Conservation (phyloP, 2,888 invertebrate genomes). For the Cephus rjabovi region DNA sequence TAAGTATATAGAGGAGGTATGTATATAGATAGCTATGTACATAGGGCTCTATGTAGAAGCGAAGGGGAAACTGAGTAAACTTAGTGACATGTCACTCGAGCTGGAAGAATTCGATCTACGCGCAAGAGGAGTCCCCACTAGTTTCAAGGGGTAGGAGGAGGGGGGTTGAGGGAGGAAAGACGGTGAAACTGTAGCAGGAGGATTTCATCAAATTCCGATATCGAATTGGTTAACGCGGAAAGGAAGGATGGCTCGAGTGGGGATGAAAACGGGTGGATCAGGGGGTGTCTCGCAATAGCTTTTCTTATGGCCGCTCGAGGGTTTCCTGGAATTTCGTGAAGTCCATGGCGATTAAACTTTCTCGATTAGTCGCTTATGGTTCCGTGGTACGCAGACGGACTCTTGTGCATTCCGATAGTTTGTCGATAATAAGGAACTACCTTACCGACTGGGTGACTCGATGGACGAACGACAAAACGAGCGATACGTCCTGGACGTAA, state of each 20-base stretch:
- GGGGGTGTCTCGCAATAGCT: not conserved
- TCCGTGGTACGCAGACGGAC: not conserved
- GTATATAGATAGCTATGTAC: slow-evolving; percentile 8
- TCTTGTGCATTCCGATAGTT: slow-evolving; percentile 24
- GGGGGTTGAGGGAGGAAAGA: slow-evolving; percentile 23
- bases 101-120: slow-evolving; percentile 63
- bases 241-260: slow-evolving; percentile 14
- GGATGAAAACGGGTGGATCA: slow-evolving; percentile 22
- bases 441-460: slow-evolving; percentile 5
- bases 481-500: not conserved
- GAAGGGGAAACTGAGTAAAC: slow-evolving; percentile 49
- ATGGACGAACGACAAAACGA: not conserved
- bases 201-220: slow-evolving; percentile 64
- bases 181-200: slow-evolving; percentile 37
- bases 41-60: not conserved
- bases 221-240: slow-evolving; percentile 50
- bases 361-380: not conserved
- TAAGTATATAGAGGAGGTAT: not conserved
- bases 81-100: slow-evolving; percentile 64
- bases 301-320: slow-evolving; percentile 9
- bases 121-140: slow-evolving; percentile 29
- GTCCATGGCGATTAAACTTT: not conserved
- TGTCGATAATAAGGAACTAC: slow-evolving; percentile 35
- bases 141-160: not conserved
- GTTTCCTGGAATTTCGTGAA: slow-evolving; percentile 39